Evolutionary conservation across 2,113 vertebrate genomes (phyloP), one percentile per base, ranked within the genome.

Genomic region (Setophaga petechia): DNA sequence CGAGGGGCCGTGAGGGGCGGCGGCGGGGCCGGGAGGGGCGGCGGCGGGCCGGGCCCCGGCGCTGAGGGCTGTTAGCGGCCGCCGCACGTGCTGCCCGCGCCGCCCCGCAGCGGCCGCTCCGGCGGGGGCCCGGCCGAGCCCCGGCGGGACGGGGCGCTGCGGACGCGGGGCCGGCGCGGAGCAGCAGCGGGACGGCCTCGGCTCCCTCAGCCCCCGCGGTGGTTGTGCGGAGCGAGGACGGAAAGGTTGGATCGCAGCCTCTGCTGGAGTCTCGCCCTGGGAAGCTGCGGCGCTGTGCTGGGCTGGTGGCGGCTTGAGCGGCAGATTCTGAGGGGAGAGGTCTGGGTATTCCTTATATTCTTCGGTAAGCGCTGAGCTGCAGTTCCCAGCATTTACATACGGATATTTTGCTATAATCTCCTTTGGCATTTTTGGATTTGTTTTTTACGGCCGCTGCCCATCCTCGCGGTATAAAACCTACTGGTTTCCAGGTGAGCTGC

Each of bases 351-450:
- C 6, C 31, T 66, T 20, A 6, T 46, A 8, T 68, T 61, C 21
- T 39, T 41, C 19, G 41, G 8, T n/a, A 4, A 39, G 27, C 0
- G 17, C 71, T 33, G 58, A 35, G 41, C 54, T 41, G 65, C n/a
- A 6, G 0, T 47, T 80, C 41, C 18, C 21, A 21, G 1, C 15
- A 0, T 27, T 68, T 67, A 5, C 1, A 1, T 5, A 4, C 6
- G n/a, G 49, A 1, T 43, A 6, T 39, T n/a, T 84, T 41, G 27
- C 39, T 15, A 16, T 19, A 13, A 44, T 21, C 37, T 27, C 24
- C 58, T 23, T 33, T 3, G 52, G 11, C 12, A 3, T n/a, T 61
- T 59, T 18, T 11, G 3, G 20, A 4, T 47, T 44, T 39, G 8
- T 9, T 17, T 24, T 33, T 3, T 68, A 15, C 4, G 27, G 24